These are phyloP conservation scores for Danionella dracula DNA, from an alignment of 2,797 vertebrate genomes.

Conservation along the genomic window DNA sequence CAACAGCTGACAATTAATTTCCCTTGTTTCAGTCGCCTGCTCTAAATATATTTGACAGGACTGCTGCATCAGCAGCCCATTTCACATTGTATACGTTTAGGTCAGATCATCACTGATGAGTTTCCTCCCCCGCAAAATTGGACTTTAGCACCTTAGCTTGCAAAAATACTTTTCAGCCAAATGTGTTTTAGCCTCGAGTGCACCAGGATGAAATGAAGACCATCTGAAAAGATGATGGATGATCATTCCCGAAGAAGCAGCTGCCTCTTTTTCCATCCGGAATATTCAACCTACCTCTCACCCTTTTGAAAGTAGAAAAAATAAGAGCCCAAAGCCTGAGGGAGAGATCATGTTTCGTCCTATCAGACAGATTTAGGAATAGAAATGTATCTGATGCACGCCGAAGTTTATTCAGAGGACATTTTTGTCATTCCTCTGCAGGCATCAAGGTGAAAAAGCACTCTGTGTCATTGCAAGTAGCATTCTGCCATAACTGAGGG, in stretches of 20 bases:
- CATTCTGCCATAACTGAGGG: constrained; percentile 57
- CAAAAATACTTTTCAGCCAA: constrained; percentile 59
- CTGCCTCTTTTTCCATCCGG: constrained; percentile 61
- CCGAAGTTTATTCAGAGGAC: constrained; percentile 66
- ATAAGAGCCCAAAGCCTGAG: constrained; percentile 52
- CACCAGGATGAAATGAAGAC: constrained; percentile 57
- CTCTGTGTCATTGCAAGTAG: constrained; percentile 48
- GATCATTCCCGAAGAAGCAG: constrained; percentile 58
- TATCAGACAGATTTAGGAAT: constrained; percentile 61
- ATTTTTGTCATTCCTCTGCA: constrained; percentile 63
- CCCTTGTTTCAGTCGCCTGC: constrained; percentile 18
- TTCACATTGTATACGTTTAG: background rate
- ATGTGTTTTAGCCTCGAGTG: constrained; percentile 60
- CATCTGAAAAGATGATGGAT: constrained; percentile 60
- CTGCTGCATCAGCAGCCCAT: background rate
- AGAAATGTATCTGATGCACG: constrained; percentile 67
- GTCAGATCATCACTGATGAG: background rate
- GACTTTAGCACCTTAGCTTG: constrained; percentile 32
- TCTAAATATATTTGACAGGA: constrained; percentile 1
- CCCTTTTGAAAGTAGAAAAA: constrained; percentile 6
- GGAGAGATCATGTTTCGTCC: constrained; percentile 54
- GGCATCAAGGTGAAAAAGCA: constrained; percentile 69
- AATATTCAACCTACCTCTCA: constrained; percentile 30
- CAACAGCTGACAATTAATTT: constrained; percentile 55
- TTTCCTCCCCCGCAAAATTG: background rate